These are phyloP conservation scores for Drosophila azteca DNA, from an alignment of 1,140 invertebrate genomes.

Conservation along the genomic window DNA sequence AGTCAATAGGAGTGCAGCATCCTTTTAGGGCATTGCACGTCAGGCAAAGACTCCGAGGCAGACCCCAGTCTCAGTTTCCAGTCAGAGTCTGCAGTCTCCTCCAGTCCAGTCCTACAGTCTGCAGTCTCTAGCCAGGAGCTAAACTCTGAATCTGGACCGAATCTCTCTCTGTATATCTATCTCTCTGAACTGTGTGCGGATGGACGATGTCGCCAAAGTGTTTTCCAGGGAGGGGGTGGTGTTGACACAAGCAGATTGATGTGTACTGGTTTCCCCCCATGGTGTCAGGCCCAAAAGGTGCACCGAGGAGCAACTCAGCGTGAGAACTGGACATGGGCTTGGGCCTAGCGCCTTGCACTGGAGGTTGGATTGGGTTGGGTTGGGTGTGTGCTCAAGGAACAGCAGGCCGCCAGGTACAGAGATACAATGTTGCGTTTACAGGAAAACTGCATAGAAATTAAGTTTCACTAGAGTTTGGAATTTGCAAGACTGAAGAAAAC, in stretches of 20 bases:
- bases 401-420: conserved; percentile 17
- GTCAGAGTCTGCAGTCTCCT: conserved; percentile 41
- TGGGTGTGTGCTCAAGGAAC: conserved; percentile 63
- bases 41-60: conserved; percentile 9
- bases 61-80: no score
- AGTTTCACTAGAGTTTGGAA: no score
- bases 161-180: conserved; percentile 1
- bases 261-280: conserved; percentile 63
- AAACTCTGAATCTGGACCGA: background rate
- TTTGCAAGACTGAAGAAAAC: no score
- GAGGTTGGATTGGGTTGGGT: conserved; percentile 15
- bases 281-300: conserved; percentile 51
- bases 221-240: conserved; percentile 25
- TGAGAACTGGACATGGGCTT: conserved; percentile 56
- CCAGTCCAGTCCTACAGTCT: no score
- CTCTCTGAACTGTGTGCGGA: conserved; percentile 10
- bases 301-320: conserved; percentile 51
- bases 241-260: conserved; percentile 76
- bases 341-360: conserved; percentile 5
- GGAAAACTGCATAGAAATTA: background rate
- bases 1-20: conserved; percentile 79
- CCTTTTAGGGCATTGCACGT: conserved; percentile 80
- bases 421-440: no score
- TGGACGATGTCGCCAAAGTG: conserved; percentile 34
- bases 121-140: no score